phyloP scores from a whole-genome alignment of 2,888 invertebrate species.

The Busseola fusca region DNA sequence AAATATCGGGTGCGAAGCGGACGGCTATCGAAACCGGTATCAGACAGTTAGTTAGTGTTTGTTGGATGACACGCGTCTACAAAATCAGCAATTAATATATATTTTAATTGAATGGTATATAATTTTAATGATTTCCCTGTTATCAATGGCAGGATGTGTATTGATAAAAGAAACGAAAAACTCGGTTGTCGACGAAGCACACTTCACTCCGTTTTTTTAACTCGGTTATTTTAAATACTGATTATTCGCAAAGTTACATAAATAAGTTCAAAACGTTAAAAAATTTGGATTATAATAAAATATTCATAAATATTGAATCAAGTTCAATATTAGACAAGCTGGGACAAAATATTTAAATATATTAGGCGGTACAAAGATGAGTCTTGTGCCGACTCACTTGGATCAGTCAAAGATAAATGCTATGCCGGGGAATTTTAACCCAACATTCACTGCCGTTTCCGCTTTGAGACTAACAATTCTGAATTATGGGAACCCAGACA shows the following conservation, averaged over 20 bases:
- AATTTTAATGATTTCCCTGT: constrained; percentile 1
- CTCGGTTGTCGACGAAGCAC: neutral
- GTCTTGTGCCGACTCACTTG: neutral
- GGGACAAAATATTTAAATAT: neutral
- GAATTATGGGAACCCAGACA: neutral
- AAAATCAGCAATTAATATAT: neutral
- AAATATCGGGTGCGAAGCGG: constrained; percentile 32
- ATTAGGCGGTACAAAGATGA: neutral
- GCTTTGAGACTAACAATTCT: neutral
- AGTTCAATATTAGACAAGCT: neutral
- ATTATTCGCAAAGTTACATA: neutral
- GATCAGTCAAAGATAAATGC: neutral
- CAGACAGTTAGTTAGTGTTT: constrained; percentile 18
- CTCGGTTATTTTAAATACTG: neutral
- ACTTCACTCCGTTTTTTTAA: neutral
- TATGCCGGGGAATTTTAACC: neutral
- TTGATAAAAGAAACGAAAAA: constrained; percentile 1
- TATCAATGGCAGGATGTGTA: neutral
- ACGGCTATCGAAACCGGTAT: constrained; percentile 42
- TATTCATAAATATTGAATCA: neutral
- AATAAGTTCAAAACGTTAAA: neutral
- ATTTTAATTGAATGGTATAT: neutral
- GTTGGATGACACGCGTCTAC: constrained; percentile 9
- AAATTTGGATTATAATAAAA: neutral
- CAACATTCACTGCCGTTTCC: neutral